phyloP scores from a whole-genome alignment of 2,797 vertebrate genomes.

The Phyllotis vaccarum region DNA sequence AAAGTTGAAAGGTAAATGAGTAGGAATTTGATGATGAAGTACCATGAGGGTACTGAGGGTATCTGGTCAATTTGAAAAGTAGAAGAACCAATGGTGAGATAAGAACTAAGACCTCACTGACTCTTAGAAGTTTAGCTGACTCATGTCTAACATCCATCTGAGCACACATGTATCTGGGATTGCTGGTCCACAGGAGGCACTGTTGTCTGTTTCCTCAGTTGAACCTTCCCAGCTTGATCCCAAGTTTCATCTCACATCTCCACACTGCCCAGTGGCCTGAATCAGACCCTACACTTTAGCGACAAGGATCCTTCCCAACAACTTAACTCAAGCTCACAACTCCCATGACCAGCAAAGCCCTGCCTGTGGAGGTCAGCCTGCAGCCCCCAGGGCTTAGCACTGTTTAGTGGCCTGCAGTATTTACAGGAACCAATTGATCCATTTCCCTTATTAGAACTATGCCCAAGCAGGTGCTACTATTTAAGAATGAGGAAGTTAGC shows the following conservation, averaged over 20 bases:
- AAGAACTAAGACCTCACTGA: neutral
- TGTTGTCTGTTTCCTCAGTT: neutral
- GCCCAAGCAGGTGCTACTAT: no score
- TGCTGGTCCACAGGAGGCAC: neutral
- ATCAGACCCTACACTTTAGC: neutral
- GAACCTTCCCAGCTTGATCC: neutral
- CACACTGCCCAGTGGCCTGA: neutral
- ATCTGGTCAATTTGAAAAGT: neutral
- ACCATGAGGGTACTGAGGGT: neutral
- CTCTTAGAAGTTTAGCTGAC: neutral
- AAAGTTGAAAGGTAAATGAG: neutral
- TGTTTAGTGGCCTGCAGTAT: no score
- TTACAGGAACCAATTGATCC: no score
- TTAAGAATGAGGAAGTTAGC: no score
- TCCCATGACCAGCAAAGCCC: neutral
- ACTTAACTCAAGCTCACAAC: neutral
- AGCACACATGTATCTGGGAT: neutral
- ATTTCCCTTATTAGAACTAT: no score
- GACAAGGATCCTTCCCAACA: neutral
- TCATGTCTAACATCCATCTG: neutral
- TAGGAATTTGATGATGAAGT: accelerated
- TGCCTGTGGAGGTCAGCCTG: no score
- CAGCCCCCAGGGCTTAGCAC: no score
- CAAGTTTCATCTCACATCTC: neutral
- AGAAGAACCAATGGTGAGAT: neutral